phyloP scores from a whole-genome alignment of 2,888 invertebrate genomes.

The Drosophila parthenogenetica region DNA sequence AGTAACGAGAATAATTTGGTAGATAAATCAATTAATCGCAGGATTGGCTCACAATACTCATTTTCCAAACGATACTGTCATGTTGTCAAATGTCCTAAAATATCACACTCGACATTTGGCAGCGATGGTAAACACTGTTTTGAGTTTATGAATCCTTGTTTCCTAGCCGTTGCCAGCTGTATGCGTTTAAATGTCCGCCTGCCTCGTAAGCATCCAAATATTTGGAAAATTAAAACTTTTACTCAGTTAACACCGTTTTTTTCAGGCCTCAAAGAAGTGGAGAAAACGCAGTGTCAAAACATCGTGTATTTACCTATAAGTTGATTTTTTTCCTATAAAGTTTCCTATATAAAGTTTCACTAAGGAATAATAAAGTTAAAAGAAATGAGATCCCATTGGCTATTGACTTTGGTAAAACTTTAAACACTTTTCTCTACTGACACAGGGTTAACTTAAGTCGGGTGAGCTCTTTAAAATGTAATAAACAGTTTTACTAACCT shows the following conservation, averaged over 20 bases:
- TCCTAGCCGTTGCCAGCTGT: constrained; percentile 44
- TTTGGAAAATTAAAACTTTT: neutral
- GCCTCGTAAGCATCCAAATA: constrained; percentile 32
- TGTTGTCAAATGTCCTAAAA: constrained; percentile 47
- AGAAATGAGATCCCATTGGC: no score
- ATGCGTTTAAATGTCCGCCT: constrained; percentile 36
- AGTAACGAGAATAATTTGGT: neutral
- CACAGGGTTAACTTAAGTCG: no score
- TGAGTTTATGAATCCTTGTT: constrained; percentile 43
- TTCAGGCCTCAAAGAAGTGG: constrained; percentile 48
- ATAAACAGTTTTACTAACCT: neutral
- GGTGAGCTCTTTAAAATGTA: neutral
- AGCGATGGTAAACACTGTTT: constrained; percentile 43
- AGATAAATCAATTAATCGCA: neutral
- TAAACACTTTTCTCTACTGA: no score
- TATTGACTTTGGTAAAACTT: no score
- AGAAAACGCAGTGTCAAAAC: constrained; percentile 31
- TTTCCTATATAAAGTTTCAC: no score
- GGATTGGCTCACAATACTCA: neutral
- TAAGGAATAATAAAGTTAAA: no score
- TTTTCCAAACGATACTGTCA: constrained; percentile 41
- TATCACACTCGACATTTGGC: constrained; percentile 25
- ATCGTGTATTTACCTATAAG: neutral
- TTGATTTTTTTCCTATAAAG: no score
- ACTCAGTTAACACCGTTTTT: neutral